These are phyloP conservation scores for Gryllus bimaculatus DNA, from an alignment of 1,140 invertebrate species.

Conservation along the genomic window DNA sequence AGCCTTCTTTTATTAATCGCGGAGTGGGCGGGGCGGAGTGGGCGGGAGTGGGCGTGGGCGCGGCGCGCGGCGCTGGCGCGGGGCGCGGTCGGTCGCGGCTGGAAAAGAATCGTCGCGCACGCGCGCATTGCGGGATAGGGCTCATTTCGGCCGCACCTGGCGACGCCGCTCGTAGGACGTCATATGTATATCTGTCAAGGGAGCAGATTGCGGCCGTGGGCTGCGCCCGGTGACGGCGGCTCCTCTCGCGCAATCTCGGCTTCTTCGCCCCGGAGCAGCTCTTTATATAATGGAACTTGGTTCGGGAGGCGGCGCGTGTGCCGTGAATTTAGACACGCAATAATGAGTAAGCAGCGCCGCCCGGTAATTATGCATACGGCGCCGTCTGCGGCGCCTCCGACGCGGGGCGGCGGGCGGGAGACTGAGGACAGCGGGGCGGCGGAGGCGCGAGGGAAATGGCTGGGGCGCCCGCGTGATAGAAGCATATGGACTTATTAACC, in stretches of 20 bases:
- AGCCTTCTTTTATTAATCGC: background rate
- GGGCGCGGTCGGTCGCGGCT: no score
- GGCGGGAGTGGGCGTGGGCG: no score
- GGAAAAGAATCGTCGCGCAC: background rate
- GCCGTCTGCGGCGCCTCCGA: background rate
- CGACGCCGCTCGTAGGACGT: background rate
- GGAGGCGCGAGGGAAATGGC: background rate
- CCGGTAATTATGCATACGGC: background rate
- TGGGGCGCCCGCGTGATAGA: background rate
- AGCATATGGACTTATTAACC: conserved; percentile 20
- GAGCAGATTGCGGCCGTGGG: background rate
- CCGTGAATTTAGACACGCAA: conserved; percentile 19
- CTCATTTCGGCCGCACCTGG: background rate
- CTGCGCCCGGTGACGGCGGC: conserved; percentile 6
- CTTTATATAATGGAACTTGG: background rate
- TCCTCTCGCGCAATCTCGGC: background rate
- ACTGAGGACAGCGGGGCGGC: background rate
- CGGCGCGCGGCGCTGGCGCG: no score
- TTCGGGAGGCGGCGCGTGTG: background rate
- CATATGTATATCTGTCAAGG: background rate
- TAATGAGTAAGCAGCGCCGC: conserved; percentile 11
- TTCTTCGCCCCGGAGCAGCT: background rate
- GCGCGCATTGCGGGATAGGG: background rate
- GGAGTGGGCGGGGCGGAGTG: no score
- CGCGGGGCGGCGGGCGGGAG: background rate